A percentile compares a stretch with the other conserved stretches of the same genome.
These are phyloP conservation scores for Hemitrygon akajei DNA, from an alignment of 2,797 vertebrate genomes.

Conservation along the genomic window DNA sequence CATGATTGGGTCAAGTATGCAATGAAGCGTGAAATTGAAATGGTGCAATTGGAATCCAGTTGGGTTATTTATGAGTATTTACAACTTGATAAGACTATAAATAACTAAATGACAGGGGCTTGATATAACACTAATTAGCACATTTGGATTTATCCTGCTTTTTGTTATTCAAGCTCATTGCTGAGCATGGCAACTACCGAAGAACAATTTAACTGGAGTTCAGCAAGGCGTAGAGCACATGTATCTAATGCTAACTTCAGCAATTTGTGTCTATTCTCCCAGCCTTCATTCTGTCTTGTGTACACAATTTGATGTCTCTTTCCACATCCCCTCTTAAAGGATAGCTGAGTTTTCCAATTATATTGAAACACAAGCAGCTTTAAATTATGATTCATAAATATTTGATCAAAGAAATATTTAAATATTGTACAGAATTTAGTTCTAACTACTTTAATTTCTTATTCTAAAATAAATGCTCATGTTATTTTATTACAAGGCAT, in stretches of 20 bases:
- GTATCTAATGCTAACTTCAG: background rate
- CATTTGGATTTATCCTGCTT: background rate
- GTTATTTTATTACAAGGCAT: background rate
- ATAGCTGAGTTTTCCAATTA: background rate
- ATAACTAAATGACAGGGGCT: background rate
- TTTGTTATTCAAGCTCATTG: background rate
- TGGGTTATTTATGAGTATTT: too few relatives aligned
- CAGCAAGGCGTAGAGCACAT: background rate
- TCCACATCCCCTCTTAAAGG: background rate
- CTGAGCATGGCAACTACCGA: background rate
- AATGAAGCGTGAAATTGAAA: too few relatives aligned
- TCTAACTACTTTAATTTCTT: background rate
- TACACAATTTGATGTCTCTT: background rate
- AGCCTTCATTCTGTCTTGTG: background rate
- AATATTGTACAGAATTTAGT: background rate
- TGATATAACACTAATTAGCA: background rate
- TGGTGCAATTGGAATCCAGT: too few relatives aligned
- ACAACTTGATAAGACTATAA: too few relatives aligned
- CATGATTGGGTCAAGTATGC: too few relatives aligned
- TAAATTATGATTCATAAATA: background rate
- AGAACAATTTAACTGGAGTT: background rate
- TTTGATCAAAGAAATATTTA: background rate
- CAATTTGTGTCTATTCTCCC: background rate
- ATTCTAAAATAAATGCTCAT: constrained; percentile 11
- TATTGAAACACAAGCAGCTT: background rate